Evolutionary conservation across 2,113 vertebrate genomes (phyloP), one percentile per base, ranked within the genome.

Genomic region (Brachyhypopomus occidentalis): DNA sequence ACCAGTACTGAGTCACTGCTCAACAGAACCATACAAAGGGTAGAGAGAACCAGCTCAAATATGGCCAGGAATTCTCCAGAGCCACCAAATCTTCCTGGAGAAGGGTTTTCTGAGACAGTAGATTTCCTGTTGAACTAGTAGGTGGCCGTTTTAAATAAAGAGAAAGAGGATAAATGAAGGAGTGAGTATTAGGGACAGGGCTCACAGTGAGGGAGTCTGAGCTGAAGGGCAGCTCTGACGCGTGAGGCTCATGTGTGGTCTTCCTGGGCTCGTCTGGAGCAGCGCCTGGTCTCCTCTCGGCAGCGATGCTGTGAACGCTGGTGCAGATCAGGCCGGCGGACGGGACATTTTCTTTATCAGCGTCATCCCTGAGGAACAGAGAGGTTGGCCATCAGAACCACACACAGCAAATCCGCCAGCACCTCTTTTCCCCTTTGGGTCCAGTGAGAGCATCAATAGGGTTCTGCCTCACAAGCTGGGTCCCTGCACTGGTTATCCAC

Each of bases 261-360:
- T 93, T 94, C 88, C 95, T 95, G 60, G 90, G 86, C 87, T 95
- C 93, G 74, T 93, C 89, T 64, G 82, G 93, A 67, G 87, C 85
- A 14, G 66, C 90, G 8, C 14, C 88, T n/a, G 90, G 83, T 78
- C 88, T 92, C 84, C 83, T 63, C 17, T 92, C 91, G 34, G 84
- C 84, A 63, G 94, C 94, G 85, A 93, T 92, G 58, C 81, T 80
- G 71, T 84, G 88, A 86, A 87, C 87, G 83, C 88, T 92, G 56
- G 82, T 79, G 69, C 86, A 89, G 71, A 90, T 93, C 58, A 56
- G 83, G 38, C 92, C 86, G 71, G 87, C 92, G 75, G 93, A 95
- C 0, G 94, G 96, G 88, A 96, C 94, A 90, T 97, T 98, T 90
- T 97, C 96, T 89, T 99, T 98, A 90, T 98, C 95, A 90, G 92